These are phyloP conservation scores for Microcebus lehilahytsara DNA, from an alignment of 2,113 vertebrate genomes.

Conservation along the genomic window DNA sequence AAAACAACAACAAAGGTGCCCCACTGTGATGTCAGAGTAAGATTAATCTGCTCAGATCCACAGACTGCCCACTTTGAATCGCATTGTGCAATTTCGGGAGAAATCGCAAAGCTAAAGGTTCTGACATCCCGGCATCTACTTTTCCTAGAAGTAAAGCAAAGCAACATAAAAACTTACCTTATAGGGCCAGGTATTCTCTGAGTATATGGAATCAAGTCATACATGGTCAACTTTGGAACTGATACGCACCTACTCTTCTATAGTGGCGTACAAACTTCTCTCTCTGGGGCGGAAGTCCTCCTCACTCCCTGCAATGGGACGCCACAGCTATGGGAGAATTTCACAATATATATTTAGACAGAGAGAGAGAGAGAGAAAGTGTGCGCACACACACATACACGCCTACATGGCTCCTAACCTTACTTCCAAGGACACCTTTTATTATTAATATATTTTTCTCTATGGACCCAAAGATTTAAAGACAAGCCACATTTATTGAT, in stretches of 20 bases:
- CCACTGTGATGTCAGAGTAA: background rate
- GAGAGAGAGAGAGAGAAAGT: accelerated
- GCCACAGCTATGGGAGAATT: accelerated
- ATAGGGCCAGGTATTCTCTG: background rate
- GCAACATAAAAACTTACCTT: background rate
- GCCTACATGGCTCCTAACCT: no score
- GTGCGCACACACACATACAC: accelerated
- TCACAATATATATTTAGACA: no score
- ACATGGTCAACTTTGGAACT: background rate
- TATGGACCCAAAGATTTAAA: background rate
- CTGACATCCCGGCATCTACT: background rate
- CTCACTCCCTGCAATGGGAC: no score
- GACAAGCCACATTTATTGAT: background rate
- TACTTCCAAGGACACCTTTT: no score
- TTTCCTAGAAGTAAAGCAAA: background rate
- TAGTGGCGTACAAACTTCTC: background rate
- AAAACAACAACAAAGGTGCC: no score
- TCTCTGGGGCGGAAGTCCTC: no score
- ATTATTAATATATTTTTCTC: no score
- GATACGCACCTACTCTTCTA: accelerated
- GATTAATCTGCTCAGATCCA: background rate
- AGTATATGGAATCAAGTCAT: background rate
- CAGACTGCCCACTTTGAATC: accelerated
- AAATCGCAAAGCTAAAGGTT: background rate
- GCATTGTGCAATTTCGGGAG: background rate